These are phyloP conservation scores for Drosophila saltans DNA, from an alignment of 1,140 invertebrate species.

Conservation along the genomic window DNA sequence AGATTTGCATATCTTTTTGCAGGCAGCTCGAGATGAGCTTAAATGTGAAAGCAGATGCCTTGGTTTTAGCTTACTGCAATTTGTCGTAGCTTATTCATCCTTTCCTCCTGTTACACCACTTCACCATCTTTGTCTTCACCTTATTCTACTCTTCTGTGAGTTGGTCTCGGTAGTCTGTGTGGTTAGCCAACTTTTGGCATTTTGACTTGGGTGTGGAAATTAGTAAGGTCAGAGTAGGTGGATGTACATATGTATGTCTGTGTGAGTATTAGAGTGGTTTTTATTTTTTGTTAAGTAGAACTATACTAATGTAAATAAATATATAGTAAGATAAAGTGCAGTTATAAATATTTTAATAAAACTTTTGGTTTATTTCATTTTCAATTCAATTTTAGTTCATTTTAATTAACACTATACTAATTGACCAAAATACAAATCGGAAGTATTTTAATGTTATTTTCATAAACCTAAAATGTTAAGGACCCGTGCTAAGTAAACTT, in stretches of 20 bases:
- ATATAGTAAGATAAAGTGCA: too few species aligned
- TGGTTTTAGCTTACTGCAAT: not conserved
- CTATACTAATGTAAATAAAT: too few species aligned
- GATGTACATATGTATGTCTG: not conserved
- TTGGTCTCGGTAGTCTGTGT: not conserved
- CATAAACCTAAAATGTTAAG: too few species aligned
- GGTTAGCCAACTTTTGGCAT: conserved; percentile 37
- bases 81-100: not conserved
- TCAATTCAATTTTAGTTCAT: too few species aligned
- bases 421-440: too few species aligned
- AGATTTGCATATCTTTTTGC: conserved; percentile 69
- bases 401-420: too few species aligned
- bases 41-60: conserved; percentile 32
- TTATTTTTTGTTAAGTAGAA: not conserved
- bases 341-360: too few species aligned
- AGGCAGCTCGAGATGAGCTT: conserved; percentile 40
- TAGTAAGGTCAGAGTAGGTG: conserved; percentile 9
- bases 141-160: conserved; percentile 1
- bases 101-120: too few species aligned
- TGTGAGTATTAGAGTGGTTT: not conserved
- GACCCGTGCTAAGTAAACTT: too few species aligned
- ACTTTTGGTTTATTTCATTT: too few species aligned
- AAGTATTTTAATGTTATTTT: too few species aligned
- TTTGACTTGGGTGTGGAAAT: conserved; percentile 24
- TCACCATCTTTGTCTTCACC: not conserved